Conservation (phyloP, 2,797 vertebrate genomes). For the Hydrocynus forskahlii region DNA sequence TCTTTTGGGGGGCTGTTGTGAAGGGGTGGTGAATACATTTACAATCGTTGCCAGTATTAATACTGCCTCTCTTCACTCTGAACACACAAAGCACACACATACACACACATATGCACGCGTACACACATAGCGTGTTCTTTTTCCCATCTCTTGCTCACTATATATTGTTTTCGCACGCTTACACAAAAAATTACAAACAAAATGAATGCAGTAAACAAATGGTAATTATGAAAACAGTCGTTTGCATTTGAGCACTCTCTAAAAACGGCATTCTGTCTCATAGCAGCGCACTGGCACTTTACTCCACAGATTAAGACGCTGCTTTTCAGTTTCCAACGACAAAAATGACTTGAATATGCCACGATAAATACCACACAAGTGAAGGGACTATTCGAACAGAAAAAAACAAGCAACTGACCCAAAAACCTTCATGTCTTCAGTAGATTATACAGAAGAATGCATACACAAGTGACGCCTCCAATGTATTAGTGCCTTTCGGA, state of each 20-base stretch:
- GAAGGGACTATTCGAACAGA: not conserved
- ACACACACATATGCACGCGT: slow-evolving; percentile 14
- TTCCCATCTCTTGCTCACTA: not conserved
- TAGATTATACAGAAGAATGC: slow-evolving; percentile 19
- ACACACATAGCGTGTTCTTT: not conserved
- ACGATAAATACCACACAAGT: not conserved
- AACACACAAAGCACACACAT: slow-evolving; percentile 44
- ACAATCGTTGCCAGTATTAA: not conserved
- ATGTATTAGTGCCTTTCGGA: not conserved
- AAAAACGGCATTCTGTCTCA: not conserved
- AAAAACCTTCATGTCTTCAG: slow-evolving; percentile 26
- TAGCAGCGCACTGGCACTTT: too few species aligned
- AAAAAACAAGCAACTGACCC: not conserved
- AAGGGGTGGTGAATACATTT: not conserved
- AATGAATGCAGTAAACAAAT: not conserved
- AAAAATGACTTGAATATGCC: not conserved
- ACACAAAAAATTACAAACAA: not conserved
- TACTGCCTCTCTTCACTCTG: not conserved
- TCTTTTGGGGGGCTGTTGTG: not conserved
- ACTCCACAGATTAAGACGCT: not conserved
- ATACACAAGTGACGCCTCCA: slow-evolving; percentile 41
- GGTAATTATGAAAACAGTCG: not conserved
- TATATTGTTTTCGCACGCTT: not conserved
- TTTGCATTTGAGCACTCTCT: not conserved
- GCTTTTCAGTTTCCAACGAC: not conserved